Conservation (phyloP, 2,113 vertebrate species). For the Anguilla japonica region DNA sequence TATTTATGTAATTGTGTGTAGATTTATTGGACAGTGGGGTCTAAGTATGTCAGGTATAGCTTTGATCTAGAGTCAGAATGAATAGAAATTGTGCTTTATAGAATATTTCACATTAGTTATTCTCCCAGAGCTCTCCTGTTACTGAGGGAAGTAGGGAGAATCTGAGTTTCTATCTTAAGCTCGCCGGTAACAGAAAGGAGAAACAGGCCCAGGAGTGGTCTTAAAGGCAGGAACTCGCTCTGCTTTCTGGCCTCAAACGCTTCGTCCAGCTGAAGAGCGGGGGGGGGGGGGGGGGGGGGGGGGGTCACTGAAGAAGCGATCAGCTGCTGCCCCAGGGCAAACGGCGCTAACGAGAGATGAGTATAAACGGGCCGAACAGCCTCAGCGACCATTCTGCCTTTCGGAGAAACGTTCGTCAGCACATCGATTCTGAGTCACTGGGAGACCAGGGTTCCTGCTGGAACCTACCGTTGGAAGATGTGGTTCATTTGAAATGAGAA, state of each 20-base stretch:
- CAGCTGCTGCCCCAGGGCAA: not conserved
- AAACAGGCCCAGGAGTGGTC: not conserved
- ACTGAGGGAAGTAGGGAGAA: not conserved
- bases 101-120: not conserved
- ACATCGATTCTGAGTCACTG: not conserved
- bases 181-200: not conserved
- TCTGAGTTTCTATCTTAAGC: not conserved
- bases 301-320: constrained; percentile 7
- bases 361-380: not conserved
- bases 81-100: not conserved
- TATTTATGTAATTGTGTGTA: too few relatives aligned
- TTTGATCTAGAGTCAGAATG: not conserved
- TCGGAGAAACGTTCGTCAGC: not conserved
- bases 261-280: not conserved
- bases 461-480: not conserved
- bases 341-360: not conserved
- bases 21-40: not conserved
- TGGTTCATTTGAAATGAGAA: not conserved
- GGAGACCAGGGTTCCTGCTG: not conserved
- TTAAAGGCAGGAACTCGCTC: not conserved
- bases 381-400: not conserved
- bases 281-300: not conserved
- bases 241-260: not conserved
- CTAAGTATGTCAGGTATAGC: not conserved
- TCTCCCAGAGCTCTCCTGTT: not conserved